Conservation (phyloP, 2,797 vertebrate genomes). For the Rachycentron canadum region DNA sequence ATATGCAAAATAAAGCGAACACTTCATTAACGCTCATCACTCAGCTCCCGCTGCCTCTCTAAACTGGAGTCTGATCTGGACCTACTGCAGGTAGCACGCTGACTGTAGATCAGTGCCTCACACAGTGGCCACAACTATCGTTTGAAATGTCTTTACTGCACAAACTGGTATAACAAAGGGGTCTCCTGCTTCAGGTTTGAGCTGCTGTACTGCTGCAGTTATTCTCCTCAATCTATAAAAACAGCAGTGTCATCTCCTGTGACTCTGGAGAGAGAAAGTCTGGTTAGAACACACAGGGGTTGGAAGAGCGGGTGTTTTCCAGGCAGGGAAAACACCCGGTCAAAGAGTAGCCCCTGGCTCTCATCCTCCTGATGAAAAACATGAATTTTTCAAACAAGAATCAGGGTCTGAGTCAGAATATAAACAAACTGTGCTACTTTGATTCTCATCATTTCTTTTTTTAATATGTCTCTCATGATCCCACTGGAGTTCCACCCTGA, state of each 20-base stretch:
- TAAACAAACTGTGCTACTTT: not conserved
- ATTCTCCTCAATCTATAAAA: not conserved
- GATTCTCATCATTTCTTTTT: not conserved
- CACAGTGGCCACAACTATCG: no score
- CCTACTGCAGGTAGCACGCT: no score
- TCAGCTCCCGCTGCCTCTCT: no score
- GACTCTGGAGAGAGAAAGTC: not conserved
- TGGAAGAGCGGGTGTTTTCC: not conserved
- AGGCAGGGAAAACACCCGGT: not conserved
- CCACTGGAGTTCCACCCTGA: not conserved
- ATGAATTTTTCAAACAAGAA: no score
- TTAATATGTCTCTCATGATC: not conserved
- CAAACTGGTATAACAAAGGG: not conserved
- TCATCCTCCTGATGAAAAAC: no score
- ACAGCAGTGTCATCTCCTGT: not conserved
- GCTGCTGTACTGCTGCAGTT: not conserved
- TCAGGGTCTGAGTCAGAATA: no score
- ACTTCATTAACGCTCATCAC: no score
- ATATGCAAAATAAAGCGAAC: no score
- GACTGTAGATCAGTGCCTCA: no score
- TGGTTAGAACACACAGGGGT: not conserved
- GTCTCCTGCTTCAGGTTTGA: not conserved
- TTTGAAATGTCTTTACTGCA: not conserved
- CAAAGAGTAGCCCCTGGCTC: no score
- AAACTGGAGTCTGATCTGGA: no score